Conservation (phyloP, 2,113 vertebrate species). For the Oreochromis aureus region DNA sequence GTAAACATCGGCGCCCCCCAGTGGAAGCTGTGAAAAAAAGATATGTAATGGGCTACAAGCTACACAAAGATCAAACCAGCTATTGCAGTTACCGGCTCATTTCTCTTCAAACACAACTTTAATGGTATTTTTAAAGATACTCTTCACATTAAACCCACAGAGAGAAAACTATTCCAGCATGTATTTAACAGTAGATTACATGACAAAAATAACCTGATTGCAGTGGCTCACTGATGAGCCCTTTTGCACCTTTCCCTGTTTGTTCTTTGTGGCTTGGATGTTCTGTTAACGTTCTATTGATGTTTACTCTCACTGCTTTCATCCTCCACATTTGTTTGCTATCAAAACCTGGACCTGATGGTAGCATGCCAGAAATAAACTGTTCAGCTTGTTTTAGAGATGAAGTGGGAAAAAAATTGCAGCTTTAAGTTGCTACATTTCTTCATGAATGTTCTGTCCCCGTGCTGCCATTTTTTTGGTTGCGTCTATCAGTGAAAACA, state of each 20-base stretch:
- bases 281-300: not conserved
- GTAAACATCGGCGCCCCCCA: not conserved
- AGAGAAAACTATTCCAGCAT: not conserved
- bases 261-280: not conserved
- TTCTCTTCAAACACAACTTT: not conserved
- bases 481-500: not conserved
- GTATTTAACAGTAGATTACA: not conserved
- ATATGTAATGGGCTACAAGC: not conserved
- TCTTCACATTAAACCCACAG: not conserved
- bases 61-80: not conserved
- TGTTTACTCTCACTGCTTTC: not conserved
- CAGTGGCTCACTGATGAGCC: not conserved
- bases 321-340: not conserved
- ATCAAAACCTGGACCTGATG: not conserved
- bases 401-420: not conserved
- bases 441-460: not conserved
- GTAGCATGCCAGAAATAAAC: not conserved
- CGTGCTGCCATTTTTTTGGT: not conserved
- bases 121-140: not conserved
- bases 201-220: not conserved
- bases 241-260: not conserved
- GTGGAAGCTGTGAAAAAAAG: not conserved
- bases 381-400: not conserved
- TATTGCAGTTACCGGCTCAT: not conserved
- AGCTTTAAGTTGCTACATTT: not conserved